Conservation (phyloP, 2,113 vertebrate genomes). For the Eurypyga helias region DNA sequence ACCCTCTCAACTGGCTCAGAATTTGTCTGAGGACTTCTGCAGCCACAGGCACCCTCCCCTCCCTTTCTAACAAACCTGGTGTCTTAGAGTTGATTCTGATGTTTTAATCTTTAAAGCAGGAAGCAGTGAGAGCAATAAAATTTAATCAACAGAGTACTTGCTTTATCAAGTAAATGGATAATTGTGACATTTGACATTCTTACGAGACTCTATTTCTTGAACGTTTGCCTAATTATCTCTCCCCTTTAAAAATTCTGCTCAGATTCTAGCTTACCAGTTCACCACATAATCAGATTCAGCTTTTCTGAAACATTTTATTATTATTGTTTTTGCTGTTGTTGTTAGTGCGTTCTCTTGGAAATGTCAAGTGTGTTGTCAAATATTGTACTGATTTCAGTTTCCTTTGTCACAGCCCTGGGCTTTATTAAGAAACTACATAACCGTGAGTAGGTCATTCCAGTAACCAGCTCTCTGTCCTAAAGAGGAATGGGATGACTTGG, state of each 20-base stretch:
- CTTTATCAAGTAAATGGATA: conserved; percentile 44
- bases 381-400: conserved; percentile 30
- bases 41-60: background rate
- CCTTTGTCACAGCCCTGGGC: background rate
- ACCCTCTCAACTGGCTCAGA: background rate
- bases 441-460: background rate
- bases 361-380: conserved; percentile 46
- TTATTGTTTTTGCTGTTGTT: background rate
- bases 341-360: background rate
- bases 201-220: background rate
- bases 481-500: background rate
- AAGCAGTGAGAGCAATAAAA: conserved; percentile 3
- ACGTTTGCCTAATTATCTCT: conserved; percentile 31
- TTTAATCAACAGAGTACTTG: conserved; percentile 43
- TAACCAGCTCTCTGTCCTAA: background rate
- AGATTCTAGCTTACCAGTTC: background rate
- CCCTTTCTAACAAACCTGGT: background rate
- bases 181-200: conserved; percentile 36
- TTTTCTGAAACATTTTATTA: background rate
- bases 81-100: background rate
- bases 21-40: background rate
- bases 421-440: background rate
- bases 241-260: background rate
- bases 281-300: background rate
- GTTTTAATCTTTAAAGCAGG: conserved; percentile 14